Evolutionary conservation across 1,140 invertebrate species (phyloP), one percentile per base, ranked within the genome.

Genomic region (Dryas iulia): DNA sequence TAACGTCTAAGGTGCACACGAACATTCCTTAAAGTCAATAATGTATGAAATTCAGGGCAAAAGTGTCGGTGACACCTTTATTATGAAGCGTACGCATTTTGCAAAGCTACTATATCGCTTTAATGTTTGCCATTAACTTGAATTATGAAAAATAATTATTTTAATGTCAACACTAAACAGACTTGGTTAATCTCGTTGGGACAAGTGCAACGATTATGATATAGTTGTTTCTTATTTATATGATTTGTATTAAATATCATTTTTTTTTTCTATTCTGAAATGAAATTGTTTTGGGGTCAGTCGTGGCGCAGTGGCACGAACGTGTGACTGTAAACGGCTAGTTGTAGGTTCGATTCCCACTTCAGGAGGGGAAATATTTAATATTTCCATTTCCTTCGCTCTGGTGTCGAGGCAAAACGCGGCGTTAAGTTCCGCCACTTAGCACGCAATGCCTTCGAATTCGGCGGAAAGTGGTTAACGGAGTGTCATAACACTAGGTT

Each of bases 1-100:
- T 31, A 31, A 47, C 18, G 4, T 21, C 39, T 59, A 26, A 59
- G 57, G 12, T 26, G 57, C 57, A 59, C 57, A 21, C 26, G 57
- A 28, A 39, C 8, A 60, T 47, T 21, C 31, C 21, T 26, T 56
- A 3, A 47, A 47, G 18, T 47, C 39, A 47, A 47, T 64, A 30
- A 25, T 18, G 35, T 28, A 56, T 58, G 53, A 58, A 59, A 70
- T 70, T 59, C 59, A 47, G 68, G 62, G 23, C 62, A 65, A 58
- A 47, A 62, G 25, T 64, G 47, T 67, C 60, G 66, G 54, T 52
- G 65, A 72, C 71, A 64, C 30, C 39, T 72, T 72, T 72, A 68
- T 68, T 53, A 21, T 59, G 26, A 31, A 69, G 54, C 53, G 56
- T 31, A 25, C 33, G 24, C 39, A 53, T 63, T 72, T 67, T 24